A percentile compares a stretch with the other conserved stretches of the same genome.
Evolutionary conservation across 2,113 vertebrate species (phyloP).

Genomic region (Marmota flaviventris): DNA sequence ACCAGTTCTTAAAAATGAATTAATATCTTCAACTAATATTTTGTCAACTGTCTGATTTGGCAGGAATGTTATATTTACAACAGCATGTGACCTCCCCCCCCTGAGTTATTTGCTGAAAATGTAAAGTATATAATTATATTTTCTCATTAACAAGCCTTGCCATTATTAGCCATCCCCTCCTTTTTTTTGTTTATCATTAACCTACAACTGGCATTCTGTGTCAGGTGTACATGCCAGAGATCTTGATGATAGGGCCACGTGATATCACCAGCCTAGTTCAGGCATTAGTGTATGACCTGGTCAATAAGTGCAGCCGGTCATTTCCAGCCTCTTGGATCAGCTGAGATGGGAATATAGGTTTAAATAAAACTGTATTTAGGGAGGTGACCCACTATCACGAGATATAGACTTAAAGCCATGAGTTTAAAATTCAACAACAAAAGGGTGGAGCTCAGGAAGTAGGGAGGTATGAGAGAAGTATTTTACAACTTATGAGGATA

Average conservation of each 20-base stretch:
- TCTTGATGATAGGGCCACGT: background rate
- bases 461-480: background rate
- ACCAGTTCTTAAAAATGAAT: slow-evolving; percentile 16
- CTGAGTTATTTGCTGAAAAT: slow-evolving; percentile 17
- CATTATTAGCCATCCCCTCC: background rate
- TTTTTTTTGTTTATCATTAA: slow-evolving; percentile 74
- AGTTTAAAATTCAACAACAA: slow-evolving; percentile 56
- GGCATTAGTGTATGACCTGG: background rate
- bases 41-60: slow-evolving; percentile 29
- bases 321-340: slow-evolving; percentile 65
- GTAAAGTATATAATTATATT: slow-evolving; percentile 14
- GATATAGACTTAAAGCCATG: background rate
- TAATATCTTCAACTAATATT: slow-evolving; percentile 31
- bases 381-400: slow-evolving; percentile 67
- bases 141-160: slow-evolving; percentile 22
- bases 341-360: slow-evolving; percentile 35
- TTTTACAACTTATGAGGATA: background rate
- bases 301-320: background rate
- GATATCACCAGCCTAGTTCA: background rate
- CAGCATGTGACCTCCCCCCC: background rate
- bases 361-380: background rate
- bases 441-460: slow-evolving; percentile 3
- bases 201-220: slow-evolving; percentile 34
- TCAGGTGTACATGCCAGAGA: slow-evolving; percentile 66
- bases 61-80: background rate